A percentile compares a stretch with the other conserved stretches of the same genome.
phyloP scores from a whole-genome alignment of 64 coral and sea anemone genomes.

The Cladopsammia gracilis region DNA sequence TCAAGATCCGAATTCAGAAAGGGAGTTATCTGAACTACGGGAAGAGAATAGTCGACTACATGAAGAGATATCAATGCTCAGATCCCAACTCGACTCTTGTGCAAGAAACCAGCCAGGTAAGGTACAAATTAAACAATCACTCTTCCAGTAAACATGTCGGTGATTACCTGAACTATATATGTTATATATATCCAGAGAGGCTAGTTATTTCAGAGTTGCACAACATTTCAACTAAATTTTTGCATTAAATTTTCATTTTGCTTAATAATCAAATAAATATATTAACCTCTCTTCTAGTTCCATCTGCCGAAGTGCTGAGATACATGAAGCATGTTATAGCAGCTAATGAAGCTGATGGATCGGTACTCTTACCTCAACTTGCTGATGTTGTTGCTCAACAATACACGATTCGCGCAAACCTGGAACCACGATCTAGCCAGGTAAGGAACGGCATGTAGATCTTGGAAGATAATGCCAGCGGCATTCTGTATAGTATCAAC shows the following conservation, averaged over 20 bases:
- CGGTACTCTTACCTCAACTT: neutral
- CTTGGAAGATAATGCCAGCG: neutral
- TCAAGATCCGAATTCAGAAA: neutral
- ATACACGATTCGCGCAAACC: slow-evolving; percentile 20
- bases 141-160: neutral
- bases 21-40: neutral
- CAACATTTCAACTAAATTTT: too few relatives aligned
- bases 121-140: slow-evolving; percentile 3
- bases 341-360: slow-evolving; percentile 2
- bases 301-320: slow-evolving; percentile 6
- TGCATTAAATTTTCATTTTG: too few relatives aligned
- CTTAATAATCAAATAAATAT: too few relatives aligned
- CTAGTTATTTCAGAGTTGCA: neutral
- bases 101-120: slow-evolving; percentile 18
- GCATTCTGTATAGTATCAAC: too few relatives aligned
- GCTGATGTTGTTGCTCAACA: neutral
- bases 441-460: neutral
- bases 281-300: slow-evolving; percentile 33
- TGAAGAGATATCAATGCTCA: slow-evolving; percentile 2
- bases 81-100: neutral
- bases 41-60: slow-evolving; percentile 8
- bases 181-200: neutral
- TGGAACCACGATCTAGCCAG: slow-evolving; percentile 43
- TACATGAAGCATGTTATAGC: neutral
- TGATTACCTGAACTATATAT: too few relatives aligned